Evolutionary conservation across 2,888 invertebrate genomes (phyloP).

Genomic region (Diarsia mendica): DNA sequence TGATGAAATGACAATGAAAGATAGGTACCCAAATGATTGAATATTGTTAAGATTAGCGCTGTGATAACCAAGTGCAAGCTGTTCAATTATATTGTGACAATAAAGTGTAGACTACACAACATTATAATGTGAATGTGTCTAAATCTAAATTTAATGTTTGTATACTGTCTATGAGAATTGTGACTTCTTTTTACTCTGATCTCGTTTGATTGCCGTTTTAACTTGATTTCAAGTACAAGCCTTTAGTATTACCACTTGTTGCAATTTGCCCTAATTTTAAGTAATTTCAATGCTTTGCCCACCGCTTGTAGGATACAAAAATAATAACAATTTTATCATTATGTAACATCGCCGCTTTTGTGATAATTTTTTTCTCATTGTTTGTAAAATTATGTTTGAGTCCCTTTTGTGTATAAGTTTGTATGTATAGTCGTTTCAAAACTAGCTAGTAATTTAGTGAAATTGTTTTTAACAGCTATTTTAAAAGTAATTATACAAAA

Average conservation of each 20-base stretch:
- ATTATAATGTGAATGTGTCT: slow-evolving; percentile 18
- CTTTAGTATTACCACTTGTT: slow-evolving; percentile 52
- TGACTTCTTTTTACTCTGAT: slow-evolving; percentile 52
- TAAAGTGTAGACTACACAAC: slow-evolving; percentile 50
- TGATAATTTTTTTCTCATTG: slow-evolving; percentile 60
- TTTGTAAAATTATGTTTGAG: slow-evolving; percentile 38
- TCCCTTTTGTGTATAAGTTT: slow-evolving; percentile 29
- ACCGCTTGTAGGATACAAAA: slow-evolving; percentile 64
- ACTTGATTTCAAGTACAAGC: slow-evolving; percentile 56
- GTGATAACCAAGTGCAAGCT: slow-evolving; percentile 64
- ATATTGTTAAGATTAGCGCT: slow-evolving; percentile 63
- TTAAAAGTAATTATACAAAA: slow-evolving; percentile 25
- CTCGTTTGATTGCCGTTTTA: slow-evolving; percentile 56
- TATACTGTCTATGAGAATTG: slow-evolving; percentile 15
- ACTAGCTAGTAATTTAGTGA: slow-evolving; percentile 39
- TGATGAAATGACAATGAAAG: slow-evolving; percentile 56
- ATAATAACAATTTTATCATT: slow-evolving; percentile 37
- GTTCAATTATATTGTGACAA: slow-evolving; percentile 65
- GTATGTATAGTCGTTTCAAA: slow-evolving; percentile 19
- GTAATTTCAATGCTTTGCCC: slow-evolving; percentile 66
- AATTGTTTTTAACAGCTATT: slow-evolving; percentile 34
- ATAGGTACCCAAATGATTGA: slow-evolving; percentile 24
- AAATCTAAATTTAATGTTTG: slow-evolving; percentile 26
- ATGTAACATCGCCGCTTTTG: slow-evolving; percentile 64
- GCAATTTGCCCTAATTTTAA: slow-evolving; percentile 60